A percentile compares a stretch with the other conserved stretches of the same genome.
phyloP scores from a whole-genome alignment of 2,113 vertebrate genomes.

The Sylvia atricapilla region DNA sequence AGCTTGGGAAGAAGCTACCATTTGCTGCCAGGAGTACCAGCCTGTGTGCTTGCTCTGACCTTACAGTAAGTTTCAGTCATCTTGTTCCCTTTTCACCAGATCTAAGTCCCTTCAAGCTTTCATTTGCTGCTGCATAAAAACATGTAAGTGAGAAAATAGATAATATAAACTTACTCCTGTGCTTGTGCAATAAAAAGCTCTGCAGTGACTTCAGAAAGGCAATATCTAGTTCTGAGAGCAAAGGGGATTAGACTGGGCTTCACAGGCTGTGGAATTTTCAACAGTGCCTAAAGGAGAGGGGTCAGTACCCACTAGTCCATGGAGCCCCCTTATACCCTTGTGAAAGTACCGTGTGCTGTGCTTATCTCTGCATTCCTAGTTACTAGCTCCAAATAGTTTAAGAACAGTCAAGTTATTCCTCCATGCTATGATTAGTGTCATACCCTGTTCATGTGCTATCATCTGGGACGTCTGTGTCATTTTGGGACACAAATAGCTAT shows the following conservation, averaged over 20 bases:
- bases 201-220: neutral
- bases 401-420: neutral
- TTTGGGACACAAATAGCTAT: neutral
- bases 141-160: neutral
- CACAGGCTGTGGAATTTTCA: neutral
- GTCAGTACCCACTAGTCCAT: neutral
- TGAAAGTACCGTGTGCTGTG: neutral
- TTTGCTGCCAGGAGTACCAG: neutral
- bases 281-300: neutral
- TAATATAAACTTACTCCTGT: neutral
- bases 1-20: neutral
- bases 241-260: neutral
- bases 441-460: neutral
- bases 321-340: neutral
- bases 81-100: neutral
- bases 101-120: neutral
- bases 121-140: neutral
- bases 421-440: neutral
- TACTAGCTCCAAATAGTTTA: neutral
- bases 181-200: neutral
- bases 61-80: neutral
- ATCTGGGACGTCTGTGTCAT: neutral
- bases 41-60: neutral
- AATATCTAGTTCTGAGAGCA: neutral
- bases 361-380: constrained; percentile 3